A percentile compares a stretch with the other conserved stretches of the same genome.
Evolutionary conservation across 2,888 invertebrate genomes (phyloP).

Genomic region (Rotaria magnacalcarata): DNA sequence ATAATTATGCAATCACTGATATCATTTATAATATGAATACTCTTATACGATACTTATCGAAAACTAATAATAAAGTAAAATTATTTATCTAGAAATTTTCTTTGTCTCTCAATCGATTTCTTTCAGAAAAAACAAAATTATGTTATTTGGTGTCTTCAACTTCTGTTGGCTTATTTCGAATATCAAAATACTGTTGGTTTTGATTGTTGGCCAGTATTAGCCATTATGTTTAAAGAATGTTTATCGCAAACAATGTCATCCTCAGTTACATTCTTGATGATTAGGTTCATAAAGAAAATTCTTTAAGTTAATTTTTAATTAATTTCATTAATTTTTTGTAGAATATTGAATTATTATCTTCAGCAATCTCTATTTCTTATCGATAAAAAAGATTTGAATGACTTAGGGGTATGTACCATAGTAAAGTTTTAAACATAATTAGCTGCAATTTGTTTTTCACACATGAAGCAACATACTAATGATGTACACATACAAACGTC

Average conservation of each 20-base stretch:
- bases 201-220: conserved; percentile 22
- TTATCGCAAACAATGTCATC: background rate
- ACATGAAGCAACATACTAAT: too few relatives aligned
- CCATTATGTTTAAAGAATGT: conserved; percentile 37
- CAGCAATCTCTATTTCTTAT: background rate
- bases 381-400: conserved; percentile 75
- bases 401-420: conserved; percentile 65
- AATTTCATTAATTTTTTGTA: conserved; percentile 37
- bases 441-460: too few relatives aligned
- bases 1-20: conserved; percentile 17
- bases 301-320: background rate
- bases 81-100: background rate
- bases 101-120: background rate
- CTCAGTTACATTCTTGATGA: background rate
- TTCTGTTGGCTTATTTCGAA: conserved; percentile 43
- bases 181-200: background rate
- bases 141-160: conserved; percentile 41
- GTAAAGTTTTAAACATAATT: too few relatives aligned
- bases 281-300: background rate
- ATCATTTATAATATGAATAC: conserved; percentile 6
- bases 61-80: background rate
- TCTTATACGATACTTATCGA: background rate
- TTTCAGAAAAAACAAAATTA: conserved; percentile 43
- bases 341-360: background rate
- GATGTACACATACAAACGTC: too few relatives aligned